Evolutionary conservation across 2,113 vertebrate species (phyloP), one percentile per base, ranked within the genome.

Genomic region (Loxodonta africana): DNA sequence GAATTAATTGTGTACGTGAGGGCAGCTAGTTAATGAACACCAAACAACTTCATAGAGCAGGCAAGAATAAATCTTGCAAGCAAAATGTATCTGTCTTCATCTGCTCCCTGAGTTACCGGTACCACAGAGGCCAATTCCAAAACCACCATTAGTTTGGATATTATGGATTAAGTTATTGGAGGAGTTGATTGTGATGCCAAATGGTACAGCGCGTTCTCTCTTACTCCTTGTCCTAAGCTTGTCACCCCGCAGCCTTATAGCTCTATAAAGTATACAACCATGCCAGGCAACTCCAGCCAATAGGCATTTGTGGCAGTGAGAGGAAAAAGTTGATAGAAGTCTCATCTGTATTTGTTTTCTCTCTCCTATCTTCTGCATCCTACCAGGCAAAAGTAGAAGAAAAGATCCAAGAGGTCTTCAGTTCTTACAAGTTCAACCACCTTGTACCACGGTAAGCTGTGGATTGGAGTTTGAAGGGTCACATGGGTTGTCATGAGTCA

Each of bases 311-410:
- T 92, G 53, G n/a, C 53, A 78, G 44, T 65, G 26, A 62, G 88
- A 93, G 76, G 51, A 14, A 37, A 48, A 73, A 46, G n/a, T 60
- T 15, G 14, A 60, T 48, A 62, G 60, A n/a, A 0, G 67, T 95
- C 91, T 98, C 82, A 98, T 80, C 20, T 83, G 6, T 74, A 2
- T 91, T 76, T 92, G 8, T 88, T 88, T 97, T 94, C 65, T 77
- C 53, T 89, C 17, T 80, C 44, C 65, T 21, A 33, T 81, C 76
- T 90, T 30, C 21, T 78, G 8, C 17, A 53, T 69, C 77, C 33
- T 80, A 62, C 74, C 93, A 99, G 99, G 99, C 98, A 98, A 99
- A 99, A 98, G 99, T 99, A 94, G 99, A 99, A 95, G 97, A 97
- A 89, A 99, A 98, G 41, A 99, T 99, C 90, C 99, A 99, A 97